Evolutionary conservation across 1,140 invertebrate species (phyloP).

Genomic region (Nomia melanderi): DNA sequence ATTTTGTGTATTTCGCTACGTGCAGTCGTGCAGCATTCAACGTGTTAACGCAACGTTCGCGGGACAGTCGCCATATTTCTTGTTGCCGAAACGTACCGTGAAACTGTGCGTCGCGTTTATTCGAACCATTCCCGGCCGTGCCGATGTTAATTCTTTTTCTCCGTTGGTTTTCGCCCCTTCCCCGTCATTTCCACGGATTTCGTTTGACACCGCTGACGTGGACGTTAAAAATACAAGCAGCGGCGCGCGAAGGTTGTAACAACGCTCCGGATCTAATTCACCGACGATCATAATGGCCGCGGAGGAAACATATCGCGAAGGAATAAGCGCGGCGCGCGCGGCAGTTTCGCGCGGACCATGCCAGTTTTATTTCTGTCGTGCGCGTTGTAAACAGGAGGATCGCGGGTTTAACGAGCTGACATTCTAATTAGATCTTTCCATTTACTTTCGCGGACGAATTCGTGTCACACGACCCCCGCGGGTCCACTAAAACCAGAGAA

Average conservation of each 20-base stretch:
- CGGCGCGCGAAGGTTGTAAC: neutral
- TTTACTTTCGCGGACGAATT: conserved; percentile 46
- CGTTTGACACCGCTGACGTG: neutral
- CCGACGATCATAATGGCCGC: conserved; percentile 13
- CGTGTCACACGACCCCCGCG: conserved; percentile 28
- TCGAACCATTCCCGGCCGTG: too few relatives aligned
- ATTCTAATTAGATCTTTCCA: conserved; percentile 55
- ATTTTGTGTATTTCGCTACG: too few relatives aligned
- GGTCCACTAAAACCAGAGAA: conserved; percentile 26
- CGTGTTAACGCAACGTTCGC: too few relatives aligned
- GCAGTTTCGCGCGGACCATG: conserved; percentile 28
- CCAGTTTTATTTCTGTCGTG: conserved; percentile 54
- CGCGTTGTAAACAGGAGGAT: conserved; percentile 46
- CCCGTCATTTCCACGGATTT: neutral
- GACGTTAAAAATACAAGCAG: conserved; percentile 19
- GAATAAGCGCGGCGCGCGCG: neutral
- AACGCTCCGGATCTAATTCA: neutral
- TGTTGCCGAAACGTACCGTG: too few relatives aligned
- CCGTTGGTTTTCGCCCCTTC: neutral
- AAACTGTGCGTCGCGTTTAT: too few relatives aligned
- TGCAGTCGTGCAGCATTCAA: too few relatives aligned
- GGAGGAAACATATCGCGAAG: conserved; percentile 28
- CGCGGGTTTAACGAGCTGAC: conserved; percentile 54
- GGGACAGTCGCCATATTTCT: too few relatives aligned
- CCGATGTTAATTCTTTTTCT: neutral